phyloP scores from a whole-genome alignment of 2,113 vertebrate genomes.

The Nipponia nippon region DNA sequence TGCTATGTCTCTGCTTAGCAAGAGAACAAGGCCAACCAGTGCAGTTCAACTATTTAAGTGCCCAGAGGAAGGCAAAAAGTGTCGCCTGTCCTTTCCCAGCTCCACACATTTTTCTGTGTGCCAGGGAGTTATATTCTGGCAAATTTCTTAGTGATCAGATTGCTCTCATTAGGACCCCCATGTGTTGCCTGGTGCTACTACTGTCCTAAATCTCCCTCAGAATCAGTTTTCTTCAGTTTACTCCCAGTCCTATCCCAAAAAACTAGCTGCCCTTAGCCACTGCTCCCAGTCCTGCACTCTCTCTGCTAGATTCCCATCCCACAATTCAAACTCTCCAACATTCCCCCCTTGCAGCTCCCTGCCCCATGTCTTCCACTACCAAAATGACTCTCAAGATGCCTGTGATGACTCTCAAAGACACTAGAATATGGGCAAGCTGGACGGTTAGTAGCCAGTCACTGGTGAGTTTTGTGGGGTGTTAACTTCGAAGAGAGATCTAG shows the following conservation, averaged over 20 bases:
- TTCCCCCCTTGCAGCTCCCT: neutral
- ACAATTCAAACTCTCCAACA: neutral
- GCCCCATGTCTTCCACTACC: neutral
- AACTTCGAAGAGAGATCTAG: neutral
- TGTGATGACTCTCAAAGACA: neutral
- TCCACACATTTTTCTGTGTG: neutral
- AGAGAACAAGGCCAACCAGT: neutral
- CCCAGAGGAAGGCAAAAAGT: neutral
- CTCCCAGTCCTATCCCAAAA: neutral
- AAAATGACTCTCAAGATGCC: neutral
- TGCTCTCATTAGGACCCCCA: neutral
- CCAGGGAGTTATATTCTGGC: neutral
- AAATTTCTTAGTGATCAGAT: neutral
- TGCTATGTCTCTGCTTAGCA: neutral
- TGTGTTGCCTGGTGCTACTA: accelerated
- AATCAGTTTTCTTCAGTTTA: neutral
- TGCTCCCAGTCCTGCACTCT: neutral
- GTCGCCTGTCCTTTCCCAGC: neutral
- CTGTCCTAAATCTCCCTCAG: neutral
- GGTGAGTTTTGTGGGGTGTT: neutral
- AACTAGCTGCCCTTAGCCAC: neutral
- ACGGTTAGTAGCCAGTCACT: neutral
- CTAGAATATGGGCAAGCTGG: neutral
- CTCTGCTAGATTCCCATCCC: neutral
- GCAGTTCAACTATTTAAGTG: neutral